Percentiles rank a stretch among this genome's conserved stretches.
Evolutionary conservation across 2,888 invertebrate genomes (phyloP).

Genomic region (Zaprionus obscuricornis): DNA sequence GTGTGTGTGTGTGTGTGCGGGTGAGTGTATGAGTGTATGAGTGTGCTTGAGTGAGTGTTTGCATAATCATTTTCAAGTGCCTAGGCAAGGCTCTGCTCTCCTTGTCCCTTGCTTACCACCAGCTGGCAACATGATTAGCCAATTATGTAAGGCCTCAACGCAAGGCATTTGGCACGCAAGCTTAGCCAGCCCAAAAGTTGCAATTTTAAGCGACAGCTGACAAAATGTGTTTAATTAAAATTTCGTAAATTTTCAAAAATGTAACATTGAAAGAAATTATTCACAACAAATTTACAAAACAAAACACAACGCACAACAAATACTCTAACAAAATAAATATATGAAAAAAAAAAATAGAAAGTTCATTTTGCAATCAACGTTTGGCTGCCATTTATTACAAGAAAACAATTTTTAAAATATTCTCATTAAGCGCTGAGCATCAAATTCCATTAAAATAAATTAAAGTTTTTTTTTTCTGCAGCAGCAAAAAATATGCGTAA

Average conservation of each 20-base stretch:
- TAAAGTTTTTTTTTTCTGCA: slow-evolving; percentile 5
- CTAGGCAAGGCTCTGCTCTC: neutral
- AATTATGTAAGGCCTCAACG: slow-evolving; percentile 57
- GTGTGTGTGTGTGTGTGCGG: slow-evolving; percentile 3
- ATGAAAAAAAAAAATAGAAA: no score
- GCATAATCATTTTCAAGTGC: slow-evolving; percentile 65
- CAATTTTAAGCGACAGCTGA: slow-evolving; percentile 70
- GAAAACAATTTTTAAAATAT: no score
- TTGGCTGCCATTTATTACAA: no score
- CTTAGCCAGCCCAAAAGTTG: slow-evolving; percentile 54
- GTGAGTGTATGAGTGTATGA: no score
- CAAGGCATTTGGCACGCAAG: slow-evolving; percentile 47
- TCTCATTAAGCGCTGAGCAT: no score
- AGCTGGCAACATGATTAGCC: slow-evolving; percentile 72
- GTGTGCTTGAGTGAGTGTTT: slow-evolving; percentile 56
- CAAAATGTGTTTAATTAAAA: slow-evolving; percentile 72
- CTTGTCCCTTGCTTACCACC: neutral
- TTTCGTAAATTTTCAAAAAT: slow-evolving; percentile 19
- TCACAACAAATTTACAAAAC: slow-evolving; percentile 21
- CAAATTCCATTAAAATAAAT: no score
- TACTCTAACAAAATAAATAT: no score
- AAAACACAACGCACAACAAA: slow-evolving; percentile 11
- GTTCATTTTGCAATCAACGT: no score
- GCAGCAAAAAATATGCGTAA: slow-evolving; percentile 23
- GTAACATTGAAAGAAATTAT: no score